phyloP scores from a whole-genome alignment of 1,140 invertebrate genomes.

The Alviniconcha marisindica region DNA sequence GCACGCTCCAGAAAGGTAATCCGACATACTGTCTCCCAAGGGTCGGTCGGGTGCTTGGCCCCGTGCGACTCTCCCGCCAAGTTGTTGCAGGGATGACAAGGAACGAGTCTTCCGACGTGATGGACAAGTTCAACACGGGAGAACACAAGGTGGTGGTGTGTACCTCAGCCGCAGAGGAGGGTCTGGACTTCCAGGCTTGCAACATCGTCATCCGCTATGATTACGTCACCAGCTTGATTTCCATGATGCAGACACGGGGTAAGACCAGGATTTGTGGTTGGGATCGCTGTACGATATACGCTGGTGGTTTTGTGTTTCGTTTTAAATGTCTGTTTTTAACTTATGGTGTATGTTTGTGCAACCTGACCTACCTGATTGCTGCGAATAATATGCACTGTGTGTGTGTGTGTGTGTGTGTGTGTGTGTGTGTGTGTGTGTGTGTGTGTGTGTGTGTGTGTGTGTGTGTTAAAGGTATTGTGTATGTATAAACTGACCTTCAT shows the following conservation, averaged over 20 bases:
- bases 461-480: too few species aligned
- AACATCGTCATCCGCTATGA: conserved; percentile 14
- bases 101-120: background rate
- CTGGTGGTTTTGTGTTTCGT: background rate
- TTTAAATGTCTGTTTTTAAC: background rate
- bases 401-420: background rate
- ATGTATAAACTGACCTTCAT: too few species aligned
- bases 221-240: conserved; percentile 21
- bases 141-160: conserved; percentile 31
- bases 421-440: too few species aligned
- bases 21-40: too few species aligned
- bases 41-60: too few species aligned
- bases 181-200: conserved; percentile 35
- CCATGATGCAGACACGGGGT: conserved; percentile 33
- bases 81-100: background rate
- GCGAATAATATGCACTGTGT: background rate
- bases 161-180: conserved; percentile 29
- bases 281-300: too few species aligned
- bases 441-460: too few species aligned
- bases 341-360: too few species aligned
- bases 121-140: conserved; percentile 7
- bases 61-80: too few species aligned
- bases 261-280: too few species aligned
- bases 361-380: background rate
- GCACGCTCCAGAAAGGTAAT: too few species aligned